These are phyloP conservation scores for Copidosoma aretas DNA, from an alignment of 2,888 invertebrate species.

Conservation along the genomic window DNA sequence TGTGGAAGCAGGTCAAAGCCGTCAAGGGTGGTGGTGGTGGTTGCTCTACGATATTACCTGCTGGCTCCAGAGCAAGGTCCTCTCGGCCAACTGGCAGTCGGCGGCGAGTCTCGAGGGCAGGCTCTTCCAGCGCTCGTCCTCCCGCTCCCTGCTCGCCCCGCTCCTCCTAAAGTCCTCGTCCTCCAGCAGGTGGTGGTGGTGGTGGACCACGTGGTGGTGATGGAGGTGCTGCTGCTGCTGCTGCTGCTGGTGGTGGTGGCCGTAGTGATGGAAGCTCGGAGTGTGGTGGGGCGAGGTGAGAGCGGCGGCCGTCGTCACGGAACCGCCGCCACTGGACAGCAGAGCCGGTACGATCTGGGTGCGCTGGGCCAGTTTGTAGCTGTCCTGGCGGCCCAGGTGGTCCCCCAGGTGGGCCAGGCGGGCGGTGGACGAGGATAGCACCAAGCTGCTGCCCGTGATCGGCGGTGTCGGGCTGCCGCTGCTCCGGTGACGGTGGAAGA, in stretches of 20 bases:
- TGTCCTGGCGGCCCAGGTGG: conserved; percentile 83
- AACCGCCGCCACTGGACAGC: conserved; percentile 59
- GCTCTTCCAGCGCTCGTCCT: conserved; percentile 60
- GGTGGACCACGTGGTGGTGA: conserved; percentile 67
- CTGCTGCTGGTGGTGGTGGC: conserved; percentile 41
- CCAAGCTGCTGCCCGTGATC: conserved; percentile 45
- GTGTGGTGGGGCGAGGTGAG: conserved; percentile 55
- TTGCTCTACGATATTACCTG: conserved; percentile 56
- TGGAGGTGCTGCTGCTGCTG: conserved; percentile 62
- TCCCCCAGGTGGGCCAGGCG: conserved; percentile 54
- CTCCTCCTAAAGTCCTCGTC: conserved; percentile 50
- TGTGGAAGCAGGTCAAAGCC: too few species aligned
- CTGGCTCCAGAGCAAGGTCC: conserved; percentile 58
- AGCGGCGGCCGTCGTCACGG: conserved; percentile 76
- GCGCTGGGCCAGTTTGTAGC: conserved; percentile 87
- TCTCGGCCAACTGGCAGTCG: conserved; percentile 58
- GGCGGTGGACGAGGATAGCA: conserved; percentile 4
- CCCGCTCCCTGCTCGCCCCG: conserved; percentile 51
- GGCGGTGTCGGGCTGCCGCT: conserved; percentile 55
- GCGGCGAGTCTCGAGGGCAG: conserved; percentile 57
- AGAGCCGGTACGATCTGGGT: conserved; percentile 79
- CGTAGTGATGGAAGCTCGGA: conserved; percentile 62
- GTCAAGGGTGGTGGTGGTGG: too few species aligned
- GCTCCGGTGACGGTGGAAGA: conserved; percentile 55
- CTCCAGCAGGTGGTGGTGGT: conserved; percentile 69